Base-by-base conservation (phyloP, 37 sponge, comb jelly and placozoan genomes). In the Cliona cf. orientalis region DNA sequence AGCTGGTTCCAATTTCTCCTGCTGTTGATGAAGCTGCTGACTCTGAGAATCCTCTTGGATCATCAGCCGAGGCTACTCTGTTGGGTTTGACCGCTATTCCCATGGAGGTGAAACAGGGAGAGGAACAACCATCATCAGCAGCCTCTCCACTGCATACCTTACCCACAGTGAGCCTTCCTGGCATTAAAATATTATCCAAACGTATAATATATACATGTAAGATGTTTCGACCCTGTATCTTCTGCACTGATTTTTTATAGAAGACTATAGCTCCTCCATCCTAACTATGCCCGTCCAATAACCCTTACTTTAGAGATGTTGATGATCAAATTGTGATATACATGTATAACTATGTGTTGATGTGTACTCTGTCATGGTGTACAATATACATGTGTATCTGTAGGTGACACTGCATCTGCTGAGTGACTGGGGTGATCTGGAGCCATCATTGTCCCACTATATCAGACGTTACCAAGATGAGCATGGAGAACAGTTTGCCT, bases 391-490 rank as follows among this genome's bases (percentile, higher is more conserved):
- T n/a, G n/a, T n/a, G n/a, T 40, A 46, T 44, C 42, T 67, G 17
- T 39, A 90, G 91, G 63, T 83, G 32, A 66, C 33, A 4, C 65
- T 91, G 4, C 39, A 82, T 31, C 56, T 63, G 0, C 19, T 91
- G 43, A 58, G 4, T 5, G 31, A 83, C 19, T 91, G 92, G 87
- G 41, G 38, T 46, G 87, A 87, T 33, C 41, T 91, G 43, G 21
- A 40, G 28, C 3, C 45, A 11, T 56, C 88, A 21, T 1, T 83
- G 28, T 7, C 44, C 22, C 80, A 84, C 44, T 80, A 80, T 60
- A 45, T 91, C 32, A 80, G 38, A 35, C 71, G 84, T 1, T 91
- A 86, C 45, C 69, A 58, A 29, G 90, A 95, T 61, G 90, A 86
- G 25, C 60, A 77, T 36, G 82, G 74, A 44, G 64, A 74, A 43